Base-by-base conservation (phyloP, 2,797 vertebrate species). In the Acrossocheilus wenchowensis region DNA sequence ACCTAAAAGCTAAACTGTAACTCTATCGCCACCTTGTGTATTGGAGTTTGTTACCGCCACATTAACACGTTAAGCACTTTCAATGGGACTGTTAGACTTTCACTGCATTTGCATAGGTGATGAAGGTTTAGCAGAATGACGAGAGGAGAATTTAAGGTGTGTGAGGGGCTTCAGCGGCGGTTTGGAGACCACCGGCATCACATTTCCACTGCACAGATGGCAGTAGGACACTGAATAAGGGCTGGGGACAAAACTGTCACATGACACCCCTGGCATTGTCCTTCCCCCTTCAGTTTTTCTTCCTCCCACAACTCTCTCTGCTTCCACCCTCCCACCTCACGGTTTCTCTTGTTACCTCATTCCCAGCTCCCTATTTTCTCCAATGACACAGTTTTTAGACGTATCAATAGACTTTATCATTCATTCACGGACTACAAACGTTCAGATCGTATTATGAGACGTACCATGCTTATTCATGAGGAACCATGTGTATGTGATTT, bases 161-260 rank as follows among this genome's bases (percentile, higher is more conserved):
- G 68, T 36, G 30, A 73, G 78, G 52, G 84, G 54, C 78, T 81
- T 74, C 34, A 23, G 75, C 5, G 21, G 71, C 23, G 64, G 57
- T 79, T 87, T 60, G 87, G 43, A 84, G 80, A 86, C 88, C 88
- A 87, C 81, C 81, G 21, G 88, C 83, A 92, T 95, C 94, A 85
- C 90, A 93, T 96, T 96, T 92, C 93, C 85, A 89, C 86, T 82
- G 92, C 94, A 94, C 95, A 96, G 94, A 96, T 95, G 95, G 95
- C 90, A 93, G 93, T 88, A 92, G 92, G 89, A 91, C 90, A 92
- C 89, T 93, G 91, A 95, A 94, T 82, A 94, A 93, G 90, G 91
- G 87, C 89, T 77, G 81, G 85, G 88, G 93, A 94, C 90, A 93
- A 87, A 91, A 91, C 85, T 94, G 87, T 83, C 87, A 89, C 89